phyloP scores from a whole-genome alignment of 1,140 invertebrate genomes.

The Aricia agestis region DNA sequence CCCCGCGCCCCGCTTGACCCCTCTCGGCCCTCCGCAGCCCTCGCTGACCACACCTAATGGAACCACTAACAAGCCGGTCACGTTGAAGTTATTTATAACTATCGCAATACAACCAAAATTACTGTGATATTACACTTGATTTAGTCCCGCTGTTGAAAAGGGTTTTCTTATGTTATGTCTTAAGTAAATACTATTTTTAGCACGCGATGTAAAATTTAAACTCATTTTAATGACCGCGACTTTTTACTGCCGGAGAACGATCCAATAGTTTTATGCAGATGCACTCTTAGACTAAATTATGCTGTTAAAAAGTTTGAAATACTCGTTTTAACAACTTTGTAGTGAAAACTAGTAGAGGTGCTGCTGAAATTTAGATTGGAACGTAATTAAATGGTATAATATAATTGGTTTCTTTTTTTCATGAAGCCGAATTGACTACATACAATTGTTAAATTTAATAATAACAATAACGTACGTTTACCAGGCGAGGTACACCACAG shows the following conservation, averaged over 20 bases:
- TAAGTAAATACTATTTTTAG: neutral
- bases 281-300: neutral
- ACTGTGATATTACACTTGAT: slow-evolving; percentile 42
- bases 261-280: neutral
- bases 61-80: slow-evolving; percentile 67
- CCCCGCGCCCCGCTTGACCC: too few relatives aligned
- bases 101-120: slow-evolving; percentile 57
- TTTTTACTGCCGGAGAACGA: neutral
- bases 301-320: neutral
- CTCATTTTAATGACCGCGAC: neutral
- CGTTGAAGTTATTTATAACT: slow-evolving; percentile 71
- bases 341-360: neutral
- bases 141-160: slow-evolving; percentile 25
- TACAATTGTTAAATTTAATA: too few relatives aligned
- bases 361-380: neutral
- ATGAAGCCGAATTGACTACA: too few relatives aligned
- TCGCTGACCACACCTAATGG: slow-evolving; percentile 45
- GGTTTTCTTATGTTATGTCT: neutral
- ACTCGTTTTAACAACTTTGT: neutral
- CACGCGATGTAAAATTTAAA: neutral
- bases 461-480: too few relatives aligned
- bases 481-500: too few relatives aligned
- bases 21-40: too few relatives aligned
- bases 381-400: too few relatives aligned
- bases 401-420: too few relatives aligned